Conservation (phyloP, 64 coral and sea anemone species). For the Stichodactyla helianthus region DNA sequence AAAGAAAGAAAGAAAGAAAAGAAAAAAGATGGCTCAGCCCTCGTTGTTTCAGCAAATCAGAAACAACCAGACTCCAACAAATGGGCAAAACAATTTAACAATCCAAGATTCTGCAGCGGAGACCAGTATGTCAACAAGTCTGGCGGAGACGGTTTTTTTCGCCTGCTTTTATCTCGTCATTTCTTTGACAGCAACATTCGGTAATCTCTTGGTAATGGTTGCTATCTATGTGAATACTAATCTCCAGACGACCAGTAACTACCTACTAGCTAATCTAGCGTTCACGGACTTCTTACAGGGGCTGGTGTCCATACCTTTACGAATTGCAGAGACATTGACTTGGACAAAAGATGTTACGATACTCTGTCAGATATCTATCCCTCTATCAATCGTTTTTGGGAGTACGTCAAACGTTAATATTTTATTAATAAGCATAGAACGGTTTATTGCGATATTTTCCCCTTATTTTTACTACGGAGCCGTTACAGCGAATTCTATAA, state of each 20-base stretch:
- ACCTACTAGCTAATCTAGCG: constrained; percentile 60
- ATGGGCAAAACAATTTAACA: not conserved
- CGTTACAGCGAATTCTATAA: constrained; percentile 31
- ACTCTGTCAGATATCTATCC: constrained; percentile 57
- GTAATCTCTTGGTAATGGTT: constrained; percentile 62
- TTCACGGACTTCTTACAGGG: constrained; percentile 79
- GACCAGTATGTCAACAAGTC: not conserved
- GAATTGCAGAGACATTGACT: constrained; percentile 41
- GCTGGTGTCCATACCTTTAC: constrained; percentile 58
- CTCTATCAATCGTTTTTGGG: constrained; percentile 55
- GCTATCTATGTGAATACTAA: constrained; percentile 43
- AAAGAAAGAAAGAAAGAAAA: too few species aligned
- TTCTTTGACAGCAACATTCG: constrained; percentile 37
- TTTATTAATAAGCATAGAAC: constrained; percentile 59
- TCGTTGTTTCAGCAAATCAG: not conserved
- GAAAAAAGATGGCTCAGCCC: not conserved
- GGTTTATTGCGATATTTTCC: constrained; percentile 53
- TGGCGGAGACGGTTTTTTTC: constrained; percentile 33
- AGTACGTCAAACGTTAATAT: constrained; percentile 74
- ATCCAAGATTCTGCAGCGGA: not conserved
- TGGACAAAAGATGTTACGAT: not conserved
- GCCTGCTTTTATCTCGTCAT: constrained; percentile 49
- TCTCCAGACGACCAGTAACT: constrained; percentile 70
- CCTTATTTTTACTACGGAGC: constrained; percentile 55
- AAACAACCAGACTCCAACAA: not conserved